A percentile compares a stretch with the other conserved stretches of the same genome.
These are phyloP conservation scores for Hyla sarda DNA, from an alignment of 2,113 vertebrate species.

Conservation along the genomic window DNA sequence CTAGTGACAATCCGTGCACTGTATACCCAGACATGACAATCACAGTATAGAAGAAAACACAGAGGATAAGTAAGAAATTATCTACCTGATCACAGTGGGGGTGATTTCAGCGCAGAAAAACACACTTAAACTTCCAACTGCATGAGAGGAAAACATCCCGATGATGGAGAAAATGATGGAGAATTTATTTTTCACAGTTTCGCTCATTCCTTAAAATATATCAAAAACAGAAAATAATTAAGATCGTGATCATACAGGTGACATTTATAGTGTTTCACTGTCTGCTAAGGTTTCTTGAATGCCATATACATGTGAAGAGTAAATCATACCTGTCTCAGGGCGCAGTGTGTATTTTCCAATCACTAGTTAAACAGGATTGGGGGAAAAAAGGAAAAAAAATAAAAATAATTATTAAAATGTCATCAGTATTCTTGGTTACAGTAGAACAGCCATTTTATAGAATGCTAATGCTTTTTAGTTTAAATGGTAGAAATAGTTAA, in stretches of 20 bases:
- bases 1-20: no score
- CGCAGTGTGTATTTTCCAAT: slow-evolving; percentile 97
- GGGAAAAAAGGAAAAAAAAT: slow-evolving; percentile 36
- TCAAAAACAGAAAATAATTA: neutral
- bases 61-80: neutral
- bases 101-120: slow-evolving; percentile 98
- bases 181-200: slow-evolving; percentile 92
- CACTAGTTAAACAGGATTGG: slow-evolving; percentile 75
- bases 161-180: slow-evolving; percentile 94
- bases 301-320: neutral
- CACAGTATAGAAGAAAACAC: no score
- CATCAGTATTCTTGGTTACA: neutral
- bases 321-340: slow-evolving; percentile 87
- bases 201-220: slow-evolving; percentile 82
- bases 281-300: no score
- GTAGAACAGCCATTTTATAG: neutral
- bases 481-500: slow-evolving; percentile 50
- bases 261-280: no score
- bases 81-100: slow-evolving; percentile 95
- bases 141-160: slow-evolving; percentile 97
- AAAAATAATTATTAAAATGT: neutral
- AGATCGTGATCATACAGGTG: no score
- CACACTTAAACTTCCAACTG: slow-evolving; percentile 93
- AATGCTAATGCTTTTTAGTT: slow-evolving; percentile 51
- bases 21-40: no score